Percentiles rank a stretch among this genome's conserved stretches.
phyloP scores from a whole-genome alignment of 2,113 vertebrate species.

The Trinectes maculatus region DNA sequence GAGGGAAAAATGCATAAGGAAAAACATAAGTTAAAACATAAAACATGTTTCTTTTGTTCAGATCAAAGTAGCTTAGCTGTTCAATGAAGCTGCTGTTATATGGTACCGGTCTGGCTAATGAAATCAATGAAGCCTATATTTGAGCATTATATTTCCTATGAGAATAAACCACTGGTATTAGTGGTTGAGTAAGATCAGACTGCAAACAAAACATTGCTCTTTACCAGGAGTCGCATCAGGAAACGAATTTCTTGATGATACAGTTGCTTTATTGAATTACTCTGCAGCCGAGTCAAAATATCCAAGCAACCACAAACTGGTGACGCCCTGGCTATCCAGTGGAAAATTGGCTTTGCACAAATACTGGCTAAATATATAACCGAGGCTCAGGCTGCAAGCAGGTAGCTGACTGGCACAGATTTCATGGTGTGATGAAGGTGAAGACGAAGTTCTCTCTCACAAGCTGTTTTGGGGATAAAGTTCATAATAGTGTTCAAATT shows the following conservation, averaged over 20 bases:
- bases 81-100: not conserved
- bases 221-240: constrained; percentile 24
- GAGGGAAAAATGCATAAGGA: no score
- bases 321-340: not conserved
- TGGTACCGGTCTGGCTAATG: no score
- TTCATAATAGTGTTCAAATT: not conserved
- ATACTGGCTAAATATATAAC: constrained; percentile 31
- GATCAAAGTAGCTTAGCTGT: no score
- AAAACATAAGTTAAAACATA: no score
- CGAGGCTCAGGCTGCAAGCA: not conserved
- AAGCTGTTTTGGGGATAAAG: constrained; percentile 14
- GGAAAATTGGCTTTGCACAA: constrained; percentile 41
- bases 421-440: not conserved
- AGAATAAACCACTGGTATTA: not conserved
- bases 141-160: not conserved
- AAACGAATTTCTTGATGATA: constrained; percentile 33
- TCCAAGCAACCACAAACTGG: constrained; percentile 15
- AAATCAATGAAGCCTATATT: not conserved
- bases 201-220: not conserved
- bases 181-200: not conserved
- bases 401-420: constrained; percentile 21
- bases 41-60: not conserved
- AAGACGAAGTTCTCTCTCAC: not conserved
- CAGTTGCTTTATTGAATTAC: not conserved
- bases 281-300: constrained; percentile 1